Conservation (phyloP, 2,888 invertebrate species). For the Drosophila paranaensis region DNA sequence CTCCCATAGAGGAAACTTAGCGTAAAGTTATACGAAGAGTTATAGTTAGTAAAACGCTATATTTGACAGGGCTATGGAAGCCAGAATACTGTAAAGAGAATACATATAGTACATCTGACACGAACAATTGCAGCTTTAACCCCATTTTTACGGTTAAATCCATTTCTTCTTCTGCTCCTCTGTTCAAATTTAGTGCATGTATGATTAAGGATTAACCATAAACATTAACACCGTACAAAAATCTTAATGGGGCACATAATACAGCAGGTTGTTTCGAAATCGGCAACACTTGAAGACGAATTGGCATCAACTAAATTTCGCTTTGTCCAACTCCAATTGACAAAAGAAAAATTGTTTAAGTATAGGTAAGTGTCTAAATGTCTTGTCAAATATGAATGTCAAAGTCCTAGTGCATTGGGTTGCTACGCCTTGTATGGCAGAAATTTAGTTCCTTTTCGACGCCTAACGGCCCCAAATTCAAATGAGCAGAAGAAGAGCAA, state of each 20-base stretch:
- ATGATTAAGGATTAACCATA: slow-evolving; percentile 35
- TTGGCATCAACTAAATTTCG: slow-evolving; percentile 64
- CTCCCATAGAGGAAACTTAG: too few relatives aligned
- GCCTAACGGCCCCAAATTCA: slow-evolving; percentile 10
- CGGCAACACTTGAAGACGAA: slow-evolving; percentile 42
- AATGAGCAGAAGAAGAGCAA: slow-evolving; percentile 10
- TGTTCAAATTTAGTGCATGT: slow-evolving; percentile 40
- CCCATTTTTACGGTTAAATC: slow-evolving; percentile 14
- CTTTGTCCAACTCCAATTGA: not conserved
- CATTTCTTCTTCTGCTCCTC: not conserved
- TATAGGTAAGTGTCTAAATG: slow-evolving; percentile 45
- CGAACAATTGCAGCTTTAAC: not conserved
- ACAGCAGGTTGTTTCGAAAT: slow-evolving; percentile 22
- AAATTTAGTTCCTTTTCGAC: slow-evolving; percentile 45
- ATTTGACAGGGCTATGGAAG: not conserved
- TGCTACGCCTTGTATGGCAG: slow-evolving; percentile 39
- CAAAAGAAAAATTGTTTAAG: slow-evolving; percentile 30
- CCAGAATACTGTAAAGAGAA: not conserved
- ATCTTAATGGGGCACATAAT: not conserved
- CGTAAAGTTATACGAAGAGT: too few relatives aligned
- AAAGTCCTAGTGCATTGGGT: slow-evolving; percentile 11
- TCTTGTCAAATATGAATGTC: slow-evolving; percentile 31
- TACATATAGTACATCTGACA: not conserved
- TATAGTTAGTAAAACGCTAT: too few relatives aligned
- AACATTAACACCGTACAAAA: slow-evolving; percentile 53